Percentiles rank a stretch among this genome's conserved stretches.
These are phyloP conservation scores for Dioctria rufipes DNA, from an alignment of 2,888 invertebrate genomes.

Conservation along the genomic window DNA sequence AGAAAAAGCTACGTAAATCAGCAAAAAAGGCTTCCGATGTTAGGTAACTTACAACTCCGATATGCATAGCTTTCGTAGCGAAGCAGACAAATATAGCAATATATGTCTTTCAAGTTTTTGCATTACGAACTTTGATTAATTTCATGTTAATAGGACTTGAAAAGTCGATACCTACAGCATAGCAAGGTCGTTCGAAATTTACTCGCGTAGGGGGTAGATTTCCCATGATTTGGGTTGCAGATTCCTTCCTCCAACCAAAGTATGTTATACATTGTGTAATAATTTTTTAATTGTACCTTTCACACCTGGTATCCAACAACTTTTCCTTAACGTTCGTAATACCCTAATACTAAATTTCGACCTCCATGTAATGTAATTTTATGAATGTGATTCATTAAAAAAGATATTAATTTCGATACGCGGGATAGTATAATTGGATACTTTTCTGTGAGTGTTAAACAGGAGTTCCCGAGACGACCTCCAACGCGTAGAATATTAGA, in stretches of 20 bases:
- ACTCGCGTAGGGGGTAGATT: conserved; percentile 39
- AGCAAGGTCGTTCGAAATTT: conserved; percentile 54
- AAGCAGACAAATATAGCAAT: conserved; percentile 42
- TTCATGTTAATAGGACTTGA: conserved; percentile 48
- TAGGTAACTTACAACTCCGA: conserved; percentile 31
- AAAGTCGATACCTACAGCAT: conserved; percentile 55
- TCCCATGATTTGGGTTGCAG: too few relatives aligned
- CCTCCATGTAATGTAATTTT: not conserved
- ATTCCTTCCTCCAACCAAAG: not conserved
- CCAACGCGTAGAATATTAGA: conserved; percentile 5
- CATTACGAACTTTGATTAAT: not conserved
- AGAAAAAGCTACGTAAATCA: conserved; percentile 57
- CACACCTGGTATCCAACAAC: conserved; percentile 44
- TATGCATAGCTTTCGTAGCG: conserved; percentile 40
- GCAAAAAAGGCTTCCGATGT: conserved; percentile 60
- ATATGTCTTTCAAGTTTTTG: conserved; percentile 27
- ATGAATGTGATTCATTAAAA: conserved; percentile 19
- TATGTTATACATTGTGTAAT: too few relatives aligned
- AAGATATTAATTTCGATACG: not conserved
- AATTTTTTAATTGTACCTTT: not conserved
- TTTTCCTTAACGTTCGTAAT: not conserved
- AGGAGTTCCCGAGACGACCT: too few relatives aligned
- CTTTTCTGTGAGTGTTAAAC: too few relatives aligned
- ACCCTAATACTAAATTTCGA: not conserved
- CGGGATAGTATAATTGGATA: not conserved